Evolutionary conservation across 2,888 invertebrate species (phyloP).

Genomic region (Leuctra nigra): DNA sequence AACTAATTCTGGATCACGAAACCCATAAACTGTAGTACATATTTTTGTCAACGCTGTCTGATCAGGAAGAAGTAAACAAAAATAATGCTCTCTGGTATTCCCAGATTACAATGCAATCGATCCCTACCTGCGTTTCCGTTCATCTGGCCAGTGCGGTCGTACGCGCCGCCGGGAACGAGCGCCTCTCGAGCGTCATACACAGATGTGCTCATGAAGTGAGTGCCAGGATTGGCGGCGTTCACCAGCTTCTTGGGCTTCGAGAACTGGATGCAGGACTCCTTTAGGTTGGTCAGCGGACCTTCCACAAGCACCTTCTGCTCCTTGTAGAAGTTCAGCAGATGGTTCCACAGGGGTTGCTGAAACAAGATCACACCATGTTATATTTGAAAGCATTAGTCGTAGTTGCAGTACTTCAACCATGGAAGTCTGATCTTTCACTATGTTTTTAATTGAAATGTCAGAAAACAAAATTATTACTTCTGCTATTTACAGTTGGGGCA

Average conservation of each 20-base stretch:
- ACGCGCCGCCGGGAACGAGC: conserved; percentile 87
- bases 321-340: conserved; percentile 93
- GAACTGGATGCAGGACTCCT: conserved; percentile 94
- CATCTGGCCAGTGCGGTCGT: conserved; percentile 62
- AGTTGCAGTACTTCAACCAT: too few relatives aligned
- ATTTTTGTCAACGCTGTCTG: too few relatives aligned
- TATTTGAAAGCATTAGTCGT: too few relatives aligned
- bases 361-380: conserved; percentile 15
- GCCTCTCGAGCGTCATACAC: conserved; percentile 97
- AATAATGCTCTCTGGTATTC: too few relatives aligned
- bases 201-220: conserved; percentile 95
- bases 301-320: conserved; percentile 96
- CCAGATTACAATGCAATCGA: too few relatives aligned
- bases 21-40: too few relatives aligned
- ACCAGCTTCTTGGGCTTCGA: conserved; percentile 94
- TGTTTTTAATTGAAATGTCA: too few relatives aligned
- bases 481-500: too few relatives aligned
- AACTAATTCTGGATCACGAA: too few relatives aligned
- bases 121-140: conserved; percentile 34
- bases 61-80: too few relatives aligned
- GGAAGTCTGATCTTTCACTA: too few relatives aligned
- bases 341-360: conserved; percentile 94
- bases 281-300: conserved; percentile 94
- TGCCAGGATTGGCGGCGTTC: conserved; percentile 90
- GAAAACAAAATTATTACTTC: too few relatives aligned